Evolutionary conservation across 2,113 vertebrate species (phyloP).

Genomic region (Sinocyclocheilus rhinocerous): DNA sequence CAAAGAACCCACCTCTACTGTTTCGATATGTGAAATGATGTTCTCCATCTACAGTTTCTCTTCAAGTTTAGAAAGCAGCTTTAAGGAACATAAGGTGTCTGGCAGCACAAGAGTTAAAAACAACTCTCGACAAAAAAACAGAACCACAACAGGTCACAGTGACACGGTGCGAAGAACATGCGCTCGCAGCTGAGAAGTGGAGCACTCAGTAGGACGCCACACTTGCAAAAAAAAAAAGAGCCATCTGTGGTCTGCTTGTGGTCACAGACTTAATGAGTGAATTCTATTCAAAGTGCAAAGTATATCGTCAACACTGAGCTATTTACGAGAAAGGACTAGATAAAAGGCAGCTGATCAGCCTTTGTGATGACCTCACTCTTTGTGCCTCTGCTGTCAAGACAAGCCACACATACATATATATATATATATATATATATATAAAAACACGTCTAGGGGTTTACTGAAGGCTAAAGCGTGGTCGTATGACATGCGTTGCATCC

Average conservation of each 20-base stretch:
- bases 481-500: background rate
- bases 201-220: slow-evolving; percentile 16
- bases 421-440: too few species aligned
- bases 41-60: background rate
- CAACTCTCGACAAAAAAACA: background rate
- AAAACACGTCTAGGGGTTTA: background rate
- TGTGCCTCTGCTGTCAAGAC: background rate
- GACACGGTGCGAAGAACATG: slow-evolving; percentile 20
- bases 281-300: slow-evolving; percentile 36
- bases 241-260: slow-evolving; percentile 44
- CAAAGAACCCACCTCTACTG: slow-evolving; percentile 26
- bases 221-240: slow-evolving; percentile 7
- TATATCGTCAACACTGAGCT: background rate
- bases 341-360: background rate
- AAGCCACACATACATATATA: background rate
- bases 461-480: background rate
- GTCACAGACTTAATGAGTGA: slow-evolving; percentile 30
- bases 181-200: slow-evolving; percentile 16
- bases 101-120: background rate
- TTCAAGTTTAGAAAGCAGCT: background rate
- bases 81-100: background rate
- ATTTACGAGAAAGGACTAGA: slow-evolving; percentile 51
- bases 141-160: slow-evolving; percentile 28
- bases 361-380: slow-evolving; percentile 11
- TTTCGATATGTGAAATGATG: background rate